Evolutionary conservation across 2,888 invertebrate species (phyloP), one percentile per base, ranked within the genome.

Genomic region (Drosophila buzzatii): DNA sequence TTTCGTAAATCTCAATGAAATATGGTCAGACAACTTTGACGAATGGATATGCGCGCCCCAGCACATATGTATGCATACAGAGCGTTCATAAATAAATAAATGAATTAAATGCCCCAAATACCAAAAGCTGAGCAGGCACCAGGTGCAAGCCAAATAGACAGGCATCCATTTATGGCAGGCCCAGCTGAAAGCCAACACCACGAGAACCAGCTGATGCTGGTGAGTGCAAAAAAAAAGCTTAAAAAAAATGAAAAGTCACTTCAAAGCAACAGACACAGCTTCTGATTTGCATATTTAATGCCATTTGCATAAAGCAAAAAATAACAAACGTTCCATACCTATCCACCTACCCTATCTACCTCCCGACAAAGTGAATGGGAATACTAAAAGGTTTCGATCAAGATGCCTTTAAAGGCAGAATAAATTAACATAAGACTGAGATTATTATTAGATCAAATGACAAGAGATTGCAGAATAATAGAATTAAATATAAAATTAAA

Each of bases 251-350:
- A 68, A 87, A 85, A 85, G 62, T 69, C 70, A 61, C 70, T 77
- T 80, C 63, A 78, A 85, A 85, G 80, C 65, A 60, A 42, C 42
- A 51, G 51, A 14, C 61, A 27, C 53, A 37, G 57, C 72, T 70
- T 69, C 73, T 72, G 71, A 88, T 86, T 86, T 90, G 59, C 89
- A 90, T 86, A 74, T 73, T 85, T 82, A 82, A 88, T 88, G 70
- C 41, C n/a, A 82, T 90, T 88, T 82, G 73, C 88, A 82, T 80
- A 78, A 71, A 71, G 65, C 47, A 76, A 33, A 70, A 58, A 58
- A 76, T 42, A 62, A 62, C 44, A 62, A 76, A 27, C 12, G 47
- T n/a, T 20, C 39, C 9, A 8, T 0, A 9, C 45, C 41, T 8
- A 9, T 8, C 8, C 41, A 8, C 41, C 27, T 16, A 27, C 23